Evolutionary conservation across 2,888 invertebrate species (phyloP), one percentile per base, ranked within the genome.

Genomic region (Germaria angustata): DNA sequence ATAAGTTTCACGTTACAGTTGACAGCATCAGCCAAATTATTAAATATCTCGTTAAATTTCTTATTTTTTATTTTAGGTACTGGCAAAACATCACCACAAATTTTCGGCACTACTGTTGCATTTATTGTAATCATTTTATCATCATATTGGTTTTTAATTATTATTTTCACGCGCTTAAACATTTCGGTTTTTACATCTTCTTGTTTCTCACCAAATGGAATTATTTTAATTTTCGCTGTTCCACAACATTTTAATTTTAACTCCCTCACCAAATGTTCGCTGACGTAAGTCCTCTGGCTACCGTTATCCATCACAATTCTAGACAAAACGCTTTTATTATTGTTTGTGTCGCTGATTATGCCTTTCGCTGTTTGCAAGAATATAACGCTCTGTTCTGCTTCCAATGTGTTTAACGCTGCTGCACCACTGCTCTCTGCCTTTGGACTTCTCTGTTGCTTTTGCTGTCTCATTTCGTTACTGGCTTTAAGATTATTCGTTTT

Each of bases 221-320:
- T 49, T 34, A 84, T 82, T 39, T 51, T 69, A 20, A 80, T 69
- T 71, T 71, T 71, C 22, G 20, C 71, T 24, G 17, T 20, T 17
- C 79, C 75, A 41, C 36, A 39, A 44, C 55, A n/a, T 68, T 57
- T 53, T 51, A 81, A 44, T 4, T 76, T 75, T 55, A 84, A 17
- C 9, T 65, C 59, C 1, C n/a, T 79, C 46, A 51, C 57, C 2
- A 77, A 44, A 17, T 68, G 41, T 41, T 81, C 81, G 46, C 79
- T 80, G 0, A 84, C 39, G 22, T 79, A 84, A 2, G 81, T 84
- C 41, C 80, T 76, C 53, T 80, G 84, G 41, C 77, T 81, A 20
- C 81, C 79, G 20, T 84, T 84, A 49, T 84, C 84, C 81, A 84
- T 81, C 11, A 84, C 72, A 7, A 84, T 51, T 73, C 69, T 78